A percentile compares a stretch with the other conserved stretches of the same genome.
Conservation (phyloP, 1,140 invertebrate species). For the Pachypeltis micranthus region DNA sequence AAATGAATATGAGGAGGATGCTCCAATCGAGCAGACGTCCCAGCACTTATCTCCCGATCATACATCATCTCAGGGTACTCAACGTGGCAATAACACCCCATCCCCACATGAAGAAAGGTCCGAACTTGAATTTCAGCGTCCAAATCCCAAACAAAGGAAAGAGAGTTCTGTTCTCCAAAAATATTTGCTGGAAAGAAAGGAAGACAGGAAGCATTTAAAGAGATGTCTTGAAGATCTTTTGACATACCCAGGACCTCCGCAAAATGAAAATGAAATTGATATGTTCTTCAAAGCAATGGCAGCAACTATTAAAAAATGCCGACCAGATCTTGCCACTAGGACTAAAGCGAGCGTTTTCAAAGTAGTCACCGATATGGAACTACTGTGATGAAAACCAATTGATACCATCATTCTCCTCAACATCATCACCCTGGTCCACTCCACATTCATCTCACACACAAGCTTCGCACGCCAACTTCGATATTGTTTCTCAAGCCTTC, state of each 20-base stretch:
- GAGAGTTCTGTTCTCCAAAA: neutral
- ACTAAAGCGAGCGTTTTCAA: conserved; percentile 1
- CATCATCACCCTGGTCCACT: neutral
- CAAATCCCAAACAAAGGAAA: neutral
- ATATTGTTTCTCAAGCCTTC: too few relatives aligned
- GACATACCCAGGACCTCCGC: neutral
- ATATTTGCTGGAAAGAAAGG: neutral
- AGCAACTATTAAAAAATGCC: neutral
- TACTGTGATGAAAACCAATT: neutral
- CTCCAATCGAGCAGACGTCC: neutral
- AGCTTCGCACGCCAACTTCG: neutral
- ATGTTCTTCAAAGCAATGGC: conserved; percentile 1
- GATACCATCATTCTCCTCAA: neutral
- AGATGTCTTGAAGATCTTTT: neutral
- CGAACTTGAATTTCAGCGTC: neutral
- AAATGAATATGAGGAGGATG: neutral
- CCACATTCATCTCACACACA: neutral
- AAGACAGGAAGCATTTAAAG: neutral
- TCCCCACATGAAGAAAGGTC: neutral
- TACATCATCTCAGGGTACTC: neutral
- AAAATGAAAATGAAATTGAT: conserved; percentile 6
- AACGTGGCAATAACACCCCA: neutral
- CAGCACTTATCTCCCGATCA: neutral
- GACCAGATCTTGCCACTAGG: neutral
- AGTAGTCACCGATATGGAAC: conserved; percentile 1